Conservation (phyloP, 2,797 vertebrate genomes). For the Oreochromis grahami region DNA sequence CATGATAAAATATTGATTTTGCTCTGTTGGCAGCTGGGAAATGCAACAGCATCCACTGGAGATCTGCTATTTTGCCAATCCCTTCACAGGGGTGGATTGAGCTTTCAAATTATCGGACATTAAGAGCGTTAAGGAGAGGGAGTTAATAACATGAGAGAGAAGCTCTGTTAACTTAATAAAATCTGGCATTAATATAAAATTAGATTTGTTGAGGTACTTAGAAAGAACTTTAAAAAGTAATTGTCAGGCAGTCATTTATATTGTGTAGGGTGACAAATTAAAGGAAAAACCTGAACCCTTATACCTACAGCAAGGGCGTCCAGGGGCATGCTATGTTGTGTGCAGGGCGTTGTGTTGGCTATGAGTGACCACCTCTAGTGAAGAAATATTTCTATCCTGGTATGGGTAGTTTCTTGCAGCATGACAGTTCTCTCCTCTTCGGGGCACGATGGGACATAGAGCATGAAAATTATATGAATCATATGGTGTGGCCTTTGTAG, state of each 20-base stretch:
- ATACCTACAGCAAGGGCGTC: not conserved
- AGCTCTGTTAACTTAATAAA: not conserved
- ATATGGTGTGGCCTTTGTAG: not conserved
- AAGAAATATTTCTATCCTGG: not conserved
- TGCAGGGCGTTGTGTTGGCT: not conserved
- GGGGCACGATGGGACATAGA: not conserved
- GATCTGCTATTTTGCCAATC: not conserved
- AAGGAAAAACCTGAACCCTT: not conserved
- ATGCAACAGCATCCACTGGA: not conserved
- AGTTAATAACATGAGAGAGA: not conserved
- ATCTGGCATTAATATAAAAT: not conserved
- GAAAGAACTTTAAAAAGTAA: not conserved
- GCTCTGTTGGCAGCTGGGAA: not conserved
- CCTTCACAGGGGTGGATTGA: not conserved
- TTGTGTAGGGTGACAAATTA: not conserved
- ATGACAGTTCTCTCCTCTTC: not conserved
- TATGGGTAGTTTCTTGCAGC: not conserved
- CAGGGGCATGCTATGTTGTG: not conserved
- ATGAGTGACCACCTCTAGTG: not conserved
- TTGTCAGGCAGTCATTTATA: not conserved
- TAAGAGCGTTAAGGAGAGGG: not conserved
- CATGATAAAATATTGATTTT: not conserved
- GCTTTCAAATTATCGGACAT: conserved; percentile 13
- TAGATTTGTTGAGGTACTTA: not conserved
- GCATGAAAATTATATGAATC: not conserved